Evolutionary conservation across 2,797 vertebrate species (phyloP).

Genomic region (Macropodus opercularis): DNA sequence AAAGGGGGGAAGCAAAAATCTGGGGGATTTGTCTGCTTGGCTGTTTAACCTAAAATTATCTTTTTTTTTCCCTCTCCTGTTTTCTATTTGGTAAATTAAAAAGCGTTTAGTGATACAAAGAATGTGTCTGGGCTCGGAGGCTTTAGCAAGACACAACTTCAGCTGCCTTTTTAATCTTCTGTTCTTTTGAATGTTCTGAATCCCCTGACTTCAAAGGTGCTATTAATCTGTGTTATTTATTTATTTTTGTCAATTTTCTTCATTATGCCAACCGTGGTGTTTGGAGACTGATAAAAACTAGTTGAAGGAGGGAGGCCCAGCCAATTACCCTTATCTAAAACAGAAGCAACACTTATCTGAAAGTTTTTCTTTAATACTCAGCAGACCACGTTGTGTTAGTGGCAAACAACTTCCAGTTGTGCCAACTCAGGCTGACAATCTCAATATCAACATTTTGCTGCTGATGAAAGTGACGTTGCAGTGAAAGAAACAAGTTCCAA

Average conservation of each 20-base stretch:
- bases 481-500: no score
- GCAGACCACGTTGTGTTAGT: slow-evolving; percentile 13
- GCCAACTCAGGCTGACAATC: background rate
- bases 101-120: slow-evolving; percentile 45
- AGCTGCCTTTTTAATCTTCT: slow-evolving; percentile 20
- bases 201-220: slow-evolving; percentile 55
- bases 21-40: slow-evolving; percentile 51
- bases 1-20: slow-evolving; percentile 41
- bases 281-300: slow-evolving; percentile 34
- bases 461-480: background rate
- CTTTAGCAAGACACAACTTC: slow-evolving; percentile 29
- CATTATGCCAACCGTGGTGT: slow-evolving; percentile 31
- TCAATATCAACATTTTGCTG: background rate
- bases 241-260: slow-evolving; percentile 31
- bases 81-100: slow-evolving; percentile 42
- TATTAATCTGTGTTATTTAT: slow-evolving; percentile 34
- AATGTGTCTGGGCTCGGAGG: slow-evolving; percentile 25
- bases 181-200: slow-evolving; percentile 46
- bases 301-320: slow-evolving; percentile 11
- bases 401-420: background rate
- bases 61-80: background rate
- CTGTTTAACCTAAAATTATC: slow-evolving; percentile 53
- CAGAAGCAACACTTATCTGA: slow-evolving; percentile 18
- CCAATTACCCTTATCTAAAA: slow-evolving; percentile 60
- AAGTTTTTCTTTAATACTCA: slow-evolving; percentile 37